Conservation (phyloP, 2,797 vertebrate genomes). For the Hybognathus amarus region DNA sequence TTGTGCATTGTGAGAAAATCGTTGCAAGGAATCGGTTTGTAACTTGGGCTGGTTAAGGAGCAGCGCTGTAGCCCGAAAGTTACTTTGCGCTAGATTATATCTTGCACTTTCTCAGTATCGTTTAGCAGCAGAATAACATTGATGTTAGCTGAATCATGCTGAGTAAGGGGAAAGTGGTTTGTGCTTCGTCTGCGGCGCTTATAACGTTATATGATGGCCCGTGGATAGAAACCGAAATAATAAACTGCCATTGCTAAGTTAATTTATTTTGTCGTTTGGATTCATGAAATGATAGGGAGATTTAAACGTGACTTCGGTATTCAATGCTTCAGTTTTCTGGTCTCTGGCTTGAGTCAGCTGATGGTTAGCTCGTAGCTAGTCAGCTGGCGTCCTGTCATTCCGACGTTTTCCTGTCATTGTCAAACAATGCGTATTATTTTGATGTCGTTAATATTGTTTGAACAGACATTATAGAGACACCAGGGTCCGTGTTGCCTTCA, state of each 20-base stretch:
- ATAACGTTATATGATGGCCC: background rate
- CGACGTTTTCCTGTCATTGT: conserved; percentile 12
- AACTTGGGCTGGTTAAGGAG: background rate
- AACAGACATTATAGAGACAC: no score
- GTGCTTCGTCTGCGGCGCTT: background rate
- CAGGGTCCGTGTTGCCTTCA: background rate
- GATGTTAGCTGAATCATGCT: conserved; percentile 27
- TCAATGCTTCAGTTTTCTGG: background rate
- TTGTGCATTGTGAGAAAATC: background rate
- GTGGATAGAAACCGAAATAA: background rate
- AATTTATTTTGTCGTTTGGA: background rate
- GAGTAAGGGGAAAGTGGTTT: conserved; percentile 25
- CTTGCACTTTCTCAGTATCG: background rate
- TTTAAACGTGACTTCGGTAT: background rate
- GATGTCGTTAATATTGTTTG: background rate
- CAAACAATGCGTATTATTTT: conserved; percentile 13
- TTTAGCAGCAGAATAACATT: background rate
- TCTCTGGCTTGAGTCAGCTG: conserved; percentile 25
- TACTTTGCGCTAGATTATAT: background rate
- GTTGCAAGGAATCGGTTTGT: background rate
- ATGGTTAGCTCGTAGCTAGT: conserved; percentile 34
- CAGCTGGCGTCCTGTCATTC: conserved; percentile 30
- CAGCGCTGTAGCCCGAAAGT: background rate
- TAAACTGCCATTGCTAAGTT: background rate
- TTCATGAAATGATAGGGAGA: background rate